A percentile compares a stretch with the other conserved stretches of the same genome.
Conservation (phyloP, 2,888 invertebrate species). For the Eupeodes latifasciatus region DNA sequence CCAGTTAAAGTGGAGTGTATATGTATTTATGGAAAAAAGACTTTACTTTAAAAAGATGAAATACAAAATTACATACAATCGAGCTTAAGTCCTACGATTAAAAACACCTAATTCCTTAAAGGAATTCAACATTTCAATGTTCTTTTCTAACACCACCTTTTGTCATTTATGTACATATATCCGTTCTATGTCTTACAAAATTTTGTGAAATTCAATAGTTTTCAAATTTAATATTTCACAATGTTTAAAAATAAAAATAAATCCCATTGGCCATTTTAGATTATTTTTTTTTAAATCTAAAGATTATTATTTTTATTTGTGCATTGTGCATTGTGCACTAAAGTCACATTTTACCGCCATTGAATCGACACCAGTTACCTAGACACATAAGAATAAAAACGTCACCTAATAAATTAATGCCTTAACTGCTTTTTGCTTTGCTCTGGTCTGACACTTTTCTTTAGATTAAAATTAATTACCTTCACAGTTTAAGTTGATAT, state of each 20-base stretch:
- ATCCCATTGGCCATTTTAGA: neutral
- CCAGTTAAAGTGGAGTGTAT: no score
- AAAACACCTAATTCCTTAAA: no score
- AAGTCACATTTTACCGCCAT: neutral
- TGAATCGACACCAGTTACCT: neutral
- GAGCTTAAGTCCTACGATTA: no score
- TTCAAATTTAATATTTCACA: neutral
- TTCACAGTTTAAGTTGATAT: conserved; percentile 33
- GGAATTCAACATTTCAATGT: no score
- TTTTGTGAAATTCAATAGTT: neutral
- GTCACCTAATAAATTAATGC: neutral
- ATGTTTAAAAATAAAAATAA: neutral
- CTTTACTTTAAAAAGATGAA: no score
- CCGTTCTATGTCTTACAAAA: no score
- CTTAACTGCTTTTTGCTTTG: conserved; percentile 7
- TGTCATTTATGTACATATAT: no score
- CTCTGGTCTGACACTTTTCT: conserved; percentile 22
- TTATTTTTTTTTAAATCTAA: neutral
- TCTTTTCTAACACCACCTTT: no score
- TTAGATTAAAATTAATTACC: conserved; percentile 23
- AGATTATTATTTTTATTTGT: neutral
- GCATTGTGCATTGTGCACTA: neutral
- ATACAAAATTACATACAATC: no score
- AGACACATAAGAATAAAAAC: neutral
- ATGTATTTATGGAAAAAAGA: no score